Percentiles rank a stretch among this genome's conserved stretches.
These are phyloP conservation scores for Adineta ricciae DNA, from an alignment of 2,888 invertebrate species.

Conservation along the genomic window DNA sequence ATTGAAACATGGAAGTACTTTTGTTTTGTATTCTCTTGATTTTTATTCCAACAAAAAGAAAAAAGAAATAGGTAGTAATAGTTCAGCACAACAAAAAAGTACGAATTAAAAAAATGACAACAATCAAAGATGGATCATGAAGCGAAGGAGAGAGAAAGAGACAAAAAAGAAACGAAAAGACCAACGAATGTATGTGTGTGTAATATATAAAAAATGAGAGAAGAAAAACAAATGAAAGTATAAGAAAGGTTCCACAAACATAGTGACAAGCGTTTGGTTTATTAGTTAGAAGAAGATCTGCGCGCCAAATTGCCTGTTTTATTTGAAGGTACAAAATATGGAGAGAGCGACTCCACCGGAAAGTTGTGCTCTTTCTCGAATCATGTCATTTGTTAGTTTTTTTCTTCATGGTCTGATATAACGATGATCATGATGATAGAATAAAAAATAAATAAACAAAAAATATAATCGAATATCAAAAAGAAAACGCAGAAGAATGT, in stretches of 20 bases:
- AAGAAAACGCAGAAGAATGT: neutral
- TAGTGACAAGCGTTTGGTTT: neutral
- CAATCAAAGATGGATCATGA: neutral
- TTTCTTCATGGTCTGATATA: neutral
- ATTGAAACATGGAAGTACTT: neutral
- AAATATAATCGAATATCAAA: conserved; percentile 15
- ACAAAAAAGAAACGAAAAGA: neutral
- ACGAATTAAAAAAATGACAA: conserved; percentile 6
- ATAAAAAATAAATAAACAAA: conserved; percentile 15
- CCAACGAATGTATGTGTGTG: neutral
- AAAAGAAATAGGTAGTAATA: conserved; percentile 3
- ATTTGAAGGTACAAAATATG: conserved; percentile 15
- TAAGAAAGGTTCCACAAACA: conserved; percentile 3
- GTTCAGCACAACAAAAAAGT: conserved; percentile 13
- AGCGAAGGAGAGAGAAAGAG: neutral
- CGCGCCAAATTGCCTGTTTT: conserved; percentile 9
- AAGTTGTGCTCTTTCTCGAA: neutral
- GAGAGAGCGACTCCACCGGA: neutral
- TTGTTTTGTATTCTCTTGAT: neutral
- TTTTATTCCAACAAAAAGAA: conserved; percentile 9
- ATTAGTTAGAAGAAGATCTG: neutral
- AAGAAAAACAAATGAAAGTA: neutral
- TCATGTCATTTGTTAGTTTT: neutral
- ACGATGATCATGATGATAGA: neutral
- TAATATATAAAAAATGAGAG: neutral